Evolutionary conservation across 2,113 vertebrate genomes (phyloP).

Genomic region (Aptenodytes forsteri): DNA sequence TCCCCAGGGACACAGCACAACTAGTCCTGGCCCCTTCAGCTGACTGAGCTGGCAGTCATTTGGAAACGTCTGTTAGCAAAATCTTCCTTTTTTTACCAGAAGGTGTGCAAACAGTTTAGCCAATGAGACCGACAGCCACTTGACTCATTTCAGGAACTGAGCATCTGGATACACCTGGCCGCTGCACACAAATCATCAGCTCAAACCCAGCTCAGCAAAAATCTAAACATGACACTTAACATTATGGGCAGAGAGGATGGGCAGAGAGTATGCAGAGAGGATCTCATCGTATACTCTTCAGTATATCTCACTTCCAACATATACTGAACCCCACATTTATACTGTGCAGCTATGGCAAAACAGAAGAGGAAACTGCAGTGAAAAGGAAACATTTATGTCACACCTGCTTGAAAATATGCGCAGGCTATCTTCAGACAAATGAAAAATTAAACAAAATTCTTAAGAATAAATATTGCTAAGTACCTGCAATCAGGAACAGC

Average conservation of each 20-base stretch:
- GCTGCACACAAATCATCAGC: neutral
- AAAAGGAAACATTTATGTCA: neutral
- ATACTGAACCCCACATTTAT: neutral
- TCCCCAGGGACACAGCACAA: neutral
- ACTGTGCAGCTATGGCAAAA: neutral
- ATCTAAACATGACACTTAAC: neutral
- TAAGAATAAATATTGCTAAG: neutral
- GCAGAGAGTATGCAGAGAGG: neutral
- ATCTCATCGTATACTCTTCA: neutral
- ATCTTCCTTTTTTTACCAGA: neutral
- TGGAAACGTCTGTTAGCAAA: neutral
- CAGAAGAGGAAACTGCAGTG: neutral
- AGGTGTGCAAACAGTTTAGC: neutral
- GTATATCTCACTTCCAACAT: neutral
- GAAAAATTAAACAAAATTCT: neutral
- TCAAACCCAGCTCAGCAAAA: neutral
- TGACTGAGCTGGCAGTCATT: neutral
- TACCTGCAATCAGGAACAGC: neutral
- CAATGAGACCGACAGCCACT: neutral
- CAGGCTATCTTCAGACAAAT: neutral
- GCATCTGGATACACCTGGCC: neutral
- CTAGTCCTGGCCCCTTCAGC: neutral
- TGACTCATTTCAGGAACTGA: neutral
- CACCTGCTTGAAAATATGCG: neutral
- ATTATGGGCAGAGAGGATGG: neutral